Conservation (phyloP, 2,888 invertebrate genomes). For the Drosophila prolongata region DNA sequence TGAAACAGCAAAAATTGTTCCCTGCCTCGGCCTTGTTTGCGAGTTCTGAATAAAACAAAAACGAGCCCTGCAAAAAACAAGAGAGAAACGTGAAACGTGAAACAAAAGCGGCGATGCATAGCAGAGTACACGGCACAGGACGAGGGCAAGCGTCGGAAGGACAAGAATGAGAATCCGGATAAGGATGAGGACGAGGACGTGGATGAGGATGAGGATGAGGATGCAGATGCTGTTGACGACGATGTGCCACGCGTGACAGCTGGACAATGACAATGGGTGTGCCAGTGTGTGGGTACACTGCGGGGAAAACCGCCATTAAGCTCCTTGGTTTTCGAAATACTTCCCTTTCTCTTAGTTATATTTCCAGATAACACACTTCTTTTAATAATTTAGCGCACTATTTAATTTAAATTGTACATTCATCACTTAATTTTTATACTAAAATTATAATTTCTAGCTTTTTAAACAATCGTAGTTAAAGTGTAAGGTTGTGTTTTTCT, state of each 20-base stretch:
- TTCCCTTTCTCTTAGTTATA: neutral
- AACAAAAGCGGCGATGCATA: conserved; percentile 70
- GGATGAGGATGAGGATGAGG: conserved; percentile 36
- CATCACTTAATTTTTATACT: too few species aligned
- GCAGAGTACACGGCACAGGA: conserved; percentile 45
- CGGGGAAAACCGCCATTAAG: neutral
- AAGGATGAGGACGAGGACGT: conserved; percentile 28
- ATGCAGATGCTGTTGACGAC: conserved; percentile 39
- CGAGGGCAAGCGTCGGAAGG: conserved; percentile 28
- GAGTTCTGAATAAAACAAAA: conserved; percentile 57
- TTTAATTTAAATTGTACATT: too few species aligned
- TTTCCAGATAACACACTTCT: neutral
- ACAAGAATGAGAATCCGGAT: conserved; percentile 20
- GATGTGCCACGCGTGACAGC: conserved; percentile 74
- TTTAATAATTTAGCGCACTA: too few species aligned
- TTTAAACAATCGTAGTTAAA: neutral
- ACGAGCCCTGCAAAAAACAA: conserved; percentile 23
- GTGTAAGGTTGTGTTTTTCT: conserved; percentile 38
- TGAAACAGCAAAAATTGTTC: conserved; percentile 49
- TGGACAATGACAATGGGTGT: conserved; percentile 71
- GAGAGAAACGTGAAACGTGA: conserved; percentile 59
- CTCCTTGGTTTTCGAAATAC: too few species aligned
- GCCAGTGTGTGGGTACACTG: conserved; percentile 27
- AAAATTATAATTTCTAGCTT: too few species aligned
- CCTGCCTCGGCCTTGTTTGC: conserved; percentile 63